Evolutionary conservation across 2,797 vertebrate genomes (phyloP), one percentile per base, ranked within the genome.

Genomic region (Helicolenus hilgendorfi): DNA sequence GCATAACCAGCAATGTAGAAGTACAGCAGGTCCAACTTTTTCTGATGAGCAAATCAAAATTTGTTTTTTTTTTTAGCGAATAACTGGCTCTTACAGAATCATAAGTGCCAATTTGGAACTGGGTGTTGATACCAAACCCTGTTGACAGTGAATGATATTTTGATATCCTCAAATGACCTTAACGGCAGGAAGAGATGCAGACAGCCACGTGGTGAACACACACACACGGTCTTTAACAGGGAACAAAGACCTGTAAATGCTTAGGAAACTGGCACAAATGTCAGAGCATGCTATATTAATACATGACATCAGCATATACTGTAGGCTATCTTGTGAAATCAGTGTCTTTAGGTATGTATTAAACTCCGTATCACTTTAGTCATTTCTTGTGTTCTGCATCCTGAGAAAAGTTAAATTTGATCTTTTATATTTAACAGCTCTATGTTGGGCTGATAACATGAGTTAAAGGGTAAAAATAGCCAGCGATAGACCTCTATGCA

Each of bases 131-230:
- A 33, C 7, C 15, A 7, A 18, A 13, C 31, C 24, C 15, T 62
- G 24, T 31, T 41, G 59, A 59, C 36, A 76, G 22, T 27, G 53
- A 56, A 22, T 70, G 76, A 83, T 59, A 78, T 87, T 80, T 78
- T 68, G 67, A 89, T 85, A 85, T 88, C 88, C 88, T 93, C 64
- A 84, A 83, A 79, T 80, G 72, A 91, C 82, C 90, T 83, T 59
- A 79, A 70, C 53, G 73, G 67, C 76, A 88, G 83, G 86, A 93
- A 92, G 84, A 71, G 77, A 62, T 75, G 72, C 79, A 87, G 92
- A 88, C 89, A 75, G 79, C 31, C 91, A 84, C 29, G 64, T 90
- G 90, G 60, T 70, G 64, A 88, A 81, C 89, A 93, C 83, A 87
- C 88, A 24, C 26, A 7, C 24, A 53, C 15, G 35, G 33, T 63